Base-by-base conservation (phyloP, 2,113 vertebrate genomes). In the Xenopus borealis region DNA sequence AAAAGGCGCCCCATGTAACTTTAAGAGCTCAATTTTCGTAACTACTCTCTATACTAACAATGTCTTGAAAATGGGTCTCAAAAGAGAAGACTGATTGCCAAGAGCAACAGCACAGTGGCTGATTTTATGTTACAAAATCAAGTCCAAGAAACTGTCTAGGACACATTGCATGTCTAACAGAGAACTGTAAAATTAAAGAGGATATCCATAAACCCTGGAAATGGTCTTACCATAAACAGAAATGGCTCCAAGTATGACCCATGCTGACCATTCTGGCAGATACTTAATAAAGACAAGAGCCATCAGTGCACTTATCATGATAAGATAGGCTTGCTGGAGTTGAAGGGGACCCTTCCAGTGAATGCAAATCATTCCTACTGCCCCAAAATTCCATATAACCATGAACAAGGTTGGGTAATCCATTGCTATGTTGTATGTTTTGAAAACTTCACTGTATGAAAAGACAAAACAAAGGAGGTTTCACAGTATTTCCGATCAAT, bases 291-390 rank as follows among this genome's bases (percentile, higher is more conserved):
- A 99, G 80, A 98, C 94, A 44, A 99, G 84, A 59, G 97, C 97
- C 97, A 98, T 99, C 78, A 99, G 95, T 5, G 97, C 96, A n/a
- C 95, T 98, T 89, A 98, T 95, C 88, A 95, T 89, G 82, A 99
- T 98, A 61, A 99, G 95, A 85, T 98, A 99, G 8, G 94, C 95
- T 88, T 99, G 97, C 85, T 99, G 97, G 73, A 99, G 92, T 81
- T 91, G 87, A 55, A 99, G 86, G 0, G 97, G 97, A 0, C 97
- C 97, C 81, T 97, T 98, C 97, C 97, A 99, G 80, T 99, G 97
- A 82, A 99, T 96, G 76, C 97, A 98, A 76, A 98, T 89, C 97
- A 99, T 99, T 69, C 97, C 97, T 78, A 99, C 97, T 0, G 93
- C 95, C 62, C 96, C 97, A 4, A 99, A 98, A 88, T 99, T 99